A percentile compares a stretch with the other conserved stretches of the same genome.
These are phyloP conservation scores for Eciton burchellii DNA, from an alignment of 1,140 invertebrate species.

Conservation along the genomic window DNA sequence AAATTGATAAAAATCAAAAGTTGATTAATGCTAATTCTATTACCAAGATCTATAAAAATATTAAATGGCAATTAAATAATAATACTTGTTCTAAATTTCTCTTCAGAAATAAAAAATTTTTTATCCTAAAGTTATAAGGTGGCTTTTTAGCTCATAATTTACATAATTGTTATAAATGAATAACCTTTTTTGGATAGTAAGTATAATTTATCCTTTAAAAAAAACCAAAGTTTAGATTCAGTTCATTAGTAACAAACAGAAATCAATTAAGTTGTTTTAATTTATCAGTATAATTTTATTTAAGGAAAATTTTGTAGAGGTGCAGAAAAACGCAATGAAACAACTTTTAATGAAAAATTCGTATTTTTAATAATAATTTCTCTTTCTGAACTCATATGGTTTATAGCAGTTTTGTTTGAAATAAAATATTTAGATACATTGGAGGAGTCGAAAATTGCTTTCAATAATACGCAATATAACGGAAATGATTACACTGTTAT, in stretches of 20 bases:
- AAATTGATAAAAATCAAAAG: neutral
- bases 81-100: neutral
- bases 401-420: constrained; percentile 79
- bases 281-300: constrained; percentile 1
- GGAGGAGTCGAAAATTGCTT: constrained; percentile 75
- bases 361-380: constrained; percentile 83
- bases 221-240: neutral
- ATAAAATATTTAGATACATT: constrained; percentile 73
- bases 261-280: neutral
- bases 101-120: neutral
- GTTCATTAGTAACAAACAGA: too few relatives aligned
- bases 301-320: neutral
- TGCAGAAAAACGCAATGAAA: constrained; percentile 25
- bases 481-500: constrained; percentile 78
- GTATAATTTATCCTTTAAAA: neutral
- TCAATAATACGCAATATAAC: constrained; percentile 74
- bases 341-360: constrained; percentile 80
- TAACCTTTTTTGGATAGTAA: neutral
- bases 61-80: neutral
- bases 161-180: too few relatives aligned
- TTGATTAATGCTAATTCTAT: neutral
- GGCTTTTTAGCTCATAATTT: neutral
- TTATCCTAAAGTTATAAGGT: neutral
- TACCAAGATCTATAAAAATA: neutral
- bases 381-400: constrained; percentile 78